A percentile compares a stretch with the other conserved stretches of the same genome.
These are phyloP conservation scores for Hirudinaria manillensis DNA, from an alignment of 2,888 invertebrate genomes.

Conservation along the genomic window DNA sequence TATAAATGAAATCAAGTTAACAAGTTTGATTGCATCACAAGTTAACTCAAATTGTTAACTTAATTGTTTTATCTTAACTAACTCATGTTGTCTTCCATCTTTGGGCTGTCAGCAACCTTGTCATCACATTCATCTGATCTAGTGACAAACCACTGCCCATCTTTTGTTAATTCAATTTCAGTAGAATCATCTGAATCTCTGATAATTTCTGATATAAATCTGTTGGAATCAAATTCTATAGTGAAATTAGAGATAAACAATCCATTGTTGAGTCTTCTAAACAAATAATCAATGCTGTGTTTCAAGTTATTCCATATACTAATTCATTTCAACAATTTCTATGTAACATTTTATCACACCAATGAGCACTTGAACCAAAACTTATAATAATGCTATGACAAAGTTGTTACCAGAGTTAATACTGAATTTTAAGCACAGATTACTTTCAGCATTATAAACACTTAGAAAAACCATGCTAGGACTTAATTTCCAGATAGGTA, in stretches of 20 bases:
- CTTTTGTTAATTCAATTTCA: slow-evolving; percentile 54
- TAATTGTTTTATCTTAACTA: not conserved
- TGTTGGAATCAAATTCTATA: slow-evolving; percentile 37
- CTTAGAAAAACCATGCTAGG: too few relatives aligned
- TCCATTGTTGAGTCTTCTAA: not conserved
- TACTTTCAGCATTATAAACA: too few relatives aligned
- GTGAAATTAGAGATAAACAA: not conserved
- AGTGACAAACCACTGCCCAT: slow-evolving; percentile 54
- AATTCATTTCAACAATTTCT: too few relatives aligned
- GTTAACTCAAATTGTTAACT: not conserved
- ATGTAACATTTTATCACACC: too few relatives aligned
- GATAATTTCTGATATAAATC: slow-evolving; percentile 54
- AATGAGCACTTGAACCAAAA: too few relatives aligned
- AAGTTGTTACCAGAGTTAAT: too few relatives aligned
- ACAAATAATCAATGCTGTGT: not conserved
- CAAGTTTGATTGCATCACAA: too few relatives aligned
- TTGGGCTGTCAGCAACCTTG: slow-evolving; percentile 4
- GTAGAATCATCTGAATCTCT: slow-evolving; percentile 45
- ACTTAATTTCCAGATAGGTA: not conserved
- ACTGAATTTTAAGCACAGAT: too few relatives aligned
- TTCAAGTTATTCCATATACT: not conserved
- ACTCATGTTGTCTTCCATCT: slow-evolving; percentile 12
- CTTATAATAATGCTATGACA: too few relatives aligned
- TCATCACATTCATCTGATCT: slow-evolving; percentile 40
- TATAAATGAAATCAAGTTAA: not conserved